Base-by-base conservation (phyloP, 1,140 invertebrate species). In the Zeugodacus cucurbitae region DNA sequence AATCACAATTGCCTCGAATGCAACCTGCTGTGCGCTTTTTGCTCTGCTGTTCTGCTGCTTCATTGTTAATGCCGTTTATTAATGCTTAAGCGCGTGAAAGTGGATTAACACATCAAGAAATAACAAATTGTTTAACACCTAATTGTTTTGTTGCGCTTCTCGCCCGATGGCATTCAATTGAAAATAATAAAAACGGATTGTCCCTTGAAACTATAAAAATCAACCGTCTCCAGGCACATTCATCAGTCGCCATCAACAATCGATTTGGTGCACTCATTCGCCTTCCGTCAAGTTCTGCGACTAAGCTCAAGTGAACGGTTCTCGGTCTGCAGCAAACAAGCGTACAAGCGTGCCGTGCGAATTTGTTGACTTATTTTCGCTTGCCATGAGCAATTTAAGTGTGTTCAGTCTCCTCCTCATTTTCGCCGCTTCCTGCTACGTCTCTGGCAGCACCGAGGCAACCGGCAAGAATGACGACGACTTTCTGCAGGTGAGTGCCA, bases 321-420 rank as follows among this genome's bases (percentile, higher is more conserved):
- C 22, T 82, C 34, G 20, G 20, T 54, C 14, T 54, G 4, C 48
- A 54, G 14, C 17, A n/a, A n/a, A 37, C 11, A n/a, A 14, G 67
- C 67, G 3, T 26, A 26, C 8, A 44, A 48, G 44, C 22, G 41
- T 48, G 37, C 26, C 20, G 58, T 6, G 64, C 41, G 0, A 82
- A 82, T 82, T 82, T 54, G n/a, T 20, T 41, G n/a, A 17, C 6
- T 82, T 48, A 48, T 82, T 29, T 70, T 48, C 8, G n/a, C n/a
- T 48, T 82, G 85, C 89, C 90, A 92, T 92, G 91, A 92, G 89
- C 88, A 85, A 67, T 89, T 91, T 90, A 59, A 90, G 90, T 90
- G 90, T 91, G 90, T 91, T 91, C 89, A 92, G 89, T 86, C 67
- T 92, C 89, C 89, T 92, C 89, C 89, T 92, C 87, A 91, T 92